A percentile compares a stretch with the other conserved stretches of the same genome.
Conservation (phyloP, 1,140 invertebrate genomes). For the Ditylenchus dipsaci region DNA sequence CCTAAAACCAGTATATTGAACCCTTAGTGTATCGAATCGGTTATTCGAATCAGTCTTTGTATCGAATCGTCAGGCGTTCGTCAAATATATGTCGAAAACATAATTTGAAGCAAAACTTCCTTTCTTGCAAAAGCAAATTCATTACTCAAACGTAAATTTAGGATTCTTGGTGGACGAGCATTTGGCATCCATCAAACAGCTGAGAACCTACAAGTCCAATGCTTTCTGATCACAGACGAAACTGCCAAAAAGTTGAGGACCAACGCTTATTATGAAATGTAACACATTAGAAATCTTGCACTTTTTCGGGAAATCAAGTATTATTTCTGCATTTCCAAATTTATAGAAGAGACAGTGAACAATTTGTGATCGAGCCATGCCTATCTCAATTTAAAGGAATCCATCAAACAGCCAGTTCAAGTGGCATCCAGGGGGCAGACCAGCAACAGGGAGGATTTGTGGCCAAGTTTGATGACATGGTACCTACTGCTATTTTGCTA, state of each 20-base stretch:
- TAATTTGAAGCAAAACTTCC: too few species aligned
- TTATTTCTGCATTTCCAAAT: too few species aligned
- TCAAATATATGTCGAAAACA: too few species aligned
- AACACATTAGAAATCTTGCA: too few species aligned
- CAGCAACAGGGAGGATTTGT: slow-evolving; percentile 8
- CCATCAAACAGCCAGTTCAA: not conserved
- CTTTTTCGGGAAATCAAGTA: too few species aligned
- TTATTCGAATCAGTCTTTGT: too few species aligned
- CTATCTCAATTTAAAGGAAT: slow-evolving; percentile 41
- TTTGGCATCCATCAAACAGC: slow-evolving; percentile 47
- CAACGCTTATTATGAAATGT: slow-evolving; percentile 57
- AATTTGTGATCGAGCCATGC: slow-evolving; percentile 53
- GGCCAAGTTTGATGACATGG: slow-evolving; percentile 58
- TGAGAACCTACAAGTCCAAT: slow-evolving; percentile 48
- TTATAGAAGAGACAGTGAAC: slow-evolving; percentile 51
- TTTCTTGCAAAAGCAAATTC: too few species aligned
- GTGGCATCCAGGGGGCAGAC: slow-evolving; percentile 1
- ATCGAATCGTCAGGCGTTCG: too few species aligned
- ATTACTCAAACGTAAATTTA: slow-evolving; percentile 10
- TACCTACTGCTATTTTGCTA: not conserved
- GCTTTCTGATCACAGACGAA: slow-evolving; percentile 56
- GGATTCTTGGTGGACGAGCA: slow-evolving; percentile 52
- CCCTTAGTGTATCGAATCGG: too few species aligned
- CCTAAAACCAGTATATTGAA: too few species aligned
- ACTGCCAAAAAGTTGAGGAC: slow-evolving; percentile 52